A percentile compares a stretch with the other conserved stretches of the same genome.
Evolutionary conservation across 2,888 invertebrate species (phyloP).

Genomic region (Drosophila buzzatii): DNA sequence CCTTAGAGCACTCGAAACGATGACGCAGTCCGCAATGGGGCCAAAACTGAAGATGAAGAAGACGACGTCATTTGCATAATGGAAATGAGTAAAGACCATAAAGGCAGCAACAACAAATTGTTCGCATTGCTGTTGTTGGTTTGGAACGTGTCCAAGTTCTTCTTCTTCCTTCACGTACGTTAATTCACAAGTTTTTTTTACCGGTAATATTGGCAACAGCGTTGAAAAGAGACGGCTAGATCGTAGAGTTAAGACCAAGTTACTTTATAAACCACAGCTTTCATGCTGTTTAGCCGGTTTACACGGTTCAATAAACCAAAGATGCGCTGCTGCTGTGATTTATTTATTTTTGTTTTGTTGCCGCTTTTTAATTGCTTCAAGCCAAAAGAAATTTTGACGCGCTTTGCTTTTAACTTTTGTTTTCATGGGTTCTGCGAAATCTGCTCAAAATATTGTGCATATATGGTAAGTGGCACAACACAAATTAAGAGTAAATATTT

Average conservation of each 20-base stretch:
- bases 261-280: slow-evolving; percentile 33
- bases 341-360: slow-evolving; percentile 7
- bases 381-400: slow-evolving; percentile 18
- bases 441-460: slow-evolving; percentile 17
- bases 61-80: slow-evolving; percentile 67
- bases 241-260: slow-evolving; percentile 8
- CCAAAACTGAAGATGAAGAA: slow-evolving; percentile 16
- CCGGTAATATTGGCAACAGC: slow-evolving; percentile 32
- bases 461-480: slow-evolving; percentile 33
- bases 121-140: slow-evolving; percentile 21
- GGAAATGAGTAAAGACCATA: slow-evolving; percentile 59
- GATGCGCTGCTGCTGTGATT: slow-evolving; percentile 21
- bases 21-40: slow-evolving; percentile 34
- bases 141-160: slow-evolving; percentile 59
- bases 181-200: slow-evolving; percentile 61
- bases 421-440: slow-evolving; percentile 32
- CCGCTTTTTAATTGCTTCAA: slow-evolving; percentile 20
- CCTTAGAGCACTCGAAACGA: slow-evolving; percentile 37
- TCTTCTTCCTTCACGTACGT: slow-evolving; percentile 21
- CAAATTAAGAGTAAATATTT: slow-evolving; percentile 14
- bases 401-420: slow-evolving; percentile 23
- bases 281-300: slow-evolving; percentile 49
- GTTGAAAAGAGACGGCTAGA: slow-evolving; percentile 10
- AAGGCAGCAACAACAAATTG: slow-evolving; percentile 12
- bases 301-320: slow-evolving; percentile 63